Evolutionary conservation across 2,888 invertebrate species (phyloP), one percentile per base, ranked within the genome.

Genomic region (Drosophila anomalata): DNA sequence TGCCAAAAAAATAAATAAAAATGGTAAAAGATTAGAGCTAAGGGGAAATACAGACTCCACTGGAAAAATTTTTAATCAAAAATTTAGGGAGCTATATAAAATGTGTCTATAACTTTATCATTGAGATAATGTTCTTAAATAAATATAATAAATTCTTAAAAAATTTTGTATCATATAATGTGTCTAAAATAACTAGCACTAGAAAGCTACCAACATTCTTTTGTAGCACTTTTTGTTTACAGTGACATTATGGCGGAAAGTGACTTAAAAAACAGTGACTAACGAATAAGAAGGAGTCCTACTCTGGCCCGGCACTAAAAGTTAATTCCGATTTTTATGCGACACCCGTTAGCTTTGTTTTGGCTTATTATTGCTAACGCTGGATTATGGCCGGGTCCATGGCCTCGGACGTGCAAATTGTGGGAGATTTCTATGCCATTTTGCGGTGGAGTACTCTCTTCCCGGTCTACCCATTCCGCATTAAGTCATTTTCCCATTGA

Each of bases 401-500:
- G 31, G 59, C 59, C 63, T 47, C 58, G 53, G 65, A 54, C 62
- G 73, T 75, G 75, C 77, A 73, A 77, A 87, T 87, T 83, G 87
- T 81, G 81, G 85, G 87, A 81, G 87, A 70, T 67, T 66, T 73
- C 14, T 81, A 75, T 73, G 76, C 75, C 85, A 75, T 84, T 82
- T 81, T 53, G 44, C 47, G 58, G 61, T 52, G 65, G 65, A 53
- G 48, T 29, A 29, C 20, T 14, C 39, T 8, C 46, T 3, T 33
- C 17, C 14, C 50, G 36, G 36, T 42, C 14, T 31, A 46, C 61
- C 17, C 31, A 17, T 53, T 50, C 36, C 53, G 68, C 79, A 85
- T 87, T 84, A 87, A 87, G 83, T 86, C 70, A 88, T 86, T 84
- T 84, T 83, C 87, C 67, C 80, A 86, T 79, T 80, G 68, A 77